Evolutionary conservation across 2,888 invertebrate species (phyloP).

Genomic region (Hypomecis atomaria): DNA sequence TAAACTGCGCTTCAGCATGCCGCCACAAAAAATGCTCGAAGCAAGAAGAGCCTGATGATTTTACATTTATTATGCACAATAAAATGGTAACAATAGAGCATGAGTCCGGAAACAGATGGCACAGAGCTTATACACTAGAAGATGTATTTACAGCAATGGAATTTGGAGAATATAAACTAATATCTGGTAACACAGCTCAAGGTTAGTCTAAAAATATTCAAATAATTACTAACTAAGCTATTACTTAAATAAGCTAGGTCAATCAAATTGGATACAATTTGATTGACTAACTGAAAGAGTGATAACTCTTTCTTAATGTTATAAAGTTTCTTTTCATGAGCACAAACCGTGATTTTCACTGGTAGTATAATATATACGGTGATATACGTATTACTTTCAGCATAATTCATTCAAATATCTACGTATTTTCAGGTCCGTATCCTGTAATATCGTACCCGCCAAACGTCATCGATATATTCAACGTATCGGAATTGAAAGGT

Average conservation of each 20-base stretch:
- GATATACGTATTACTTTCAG: too few relatives aligned
- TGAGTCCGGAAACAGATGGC: constrained; percentile 72
- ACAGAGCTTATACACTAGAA: constrained; percentile 73
- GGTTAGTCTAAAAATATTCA: constrained; percentile 71
- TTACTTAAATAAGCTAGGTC: not conserved
- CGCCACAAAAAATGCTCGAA: constrained; percentile 39
- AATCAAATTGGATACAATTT: too few relatives aligned
- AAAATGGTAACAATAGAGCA: constrained; percentile 80
- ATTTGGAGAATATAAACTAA: constrained; percentile 75
- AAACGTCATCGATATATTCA: constrained; percentile 66
- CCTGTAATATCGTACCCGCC: constrained; percentile 62
- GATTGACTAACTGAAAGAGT: too few relatives aligned
- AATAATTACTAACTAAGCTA: too few relatives aligned
- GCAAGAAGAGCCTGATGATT: constrained; percentile 31
- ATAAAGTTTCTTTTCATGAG: too few relatives aligned
- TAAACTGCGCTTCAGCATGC: constrained; percentile 56
- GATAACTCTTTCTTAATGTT: too few relatives aligned
- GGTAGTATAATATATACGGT: too few relatives aligned
- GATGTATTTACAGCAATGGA: constrained; percentile 74
- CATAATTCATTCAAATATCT: not conserved
- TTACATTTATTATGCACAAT: constrained; percentile 54
- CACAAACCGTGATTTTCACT: too few relatives aligned
- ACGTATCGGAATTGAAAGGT: constrained; percentile 63
- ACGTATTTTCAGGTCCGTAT: constrained; percentile 62
- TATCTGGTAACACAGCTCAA: constrained; percentile 89